Conservation (phyloP, 2,113 vertebrate species). For the Eudyptes chrysolophus region DNA sequence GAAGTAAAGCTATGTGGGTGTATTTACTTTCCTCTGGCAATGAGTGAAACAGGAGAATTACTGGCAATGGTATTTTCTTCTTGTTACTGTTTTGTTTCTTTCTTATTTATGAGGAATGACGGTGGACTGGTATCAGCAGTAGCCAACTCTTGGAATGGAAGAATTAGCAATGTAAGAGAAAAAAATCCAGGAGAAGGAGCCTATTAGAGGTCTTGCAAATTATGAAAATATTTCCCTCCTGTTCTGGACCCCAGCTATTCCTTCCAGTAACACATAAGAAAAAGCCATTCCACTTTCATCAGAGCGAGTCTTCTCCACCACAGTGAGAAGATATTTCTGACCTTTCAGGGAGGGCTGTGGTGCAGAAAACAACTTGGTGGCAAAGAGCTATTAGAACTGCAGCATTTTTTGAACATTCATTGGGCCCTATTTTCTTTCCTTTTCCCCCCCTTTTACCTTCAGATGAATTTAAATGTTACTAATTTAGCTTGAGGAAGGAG, state of each 20-base stretch:
- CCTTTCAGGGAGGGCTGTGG: background rate
- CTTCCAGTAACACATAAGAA: background rate
- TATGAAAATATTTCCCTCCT: background rate
- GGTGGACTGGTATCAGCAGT: background rate
- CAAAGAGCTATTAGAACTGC: background rate
- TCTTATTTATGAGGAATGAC: background rate
- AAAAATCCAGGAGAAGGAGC: background rate
- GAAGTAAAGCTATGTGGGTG: background rate
- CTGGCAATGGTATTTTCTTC: background rate
- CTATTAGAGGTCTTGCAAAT: background rate
- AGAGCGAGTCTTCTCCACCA: background rate
- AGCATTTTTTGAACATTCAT: background rate
- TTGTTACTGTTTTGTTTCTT: background rate
- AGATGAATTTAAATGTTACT: background rate
- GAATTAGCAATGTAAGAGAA: background rate
- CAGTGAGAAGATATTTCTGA: background rate
- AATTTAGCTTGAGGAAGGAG: background rate
- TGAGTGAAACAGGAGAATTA: background rate
- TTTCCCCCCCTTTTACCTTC: rapidly evolving
- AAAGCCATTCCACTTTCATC: background rate
- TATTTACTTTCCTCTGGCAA: background rate
- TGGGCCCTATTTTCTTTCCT: background rate
- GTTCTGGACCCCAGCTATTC: background rate
- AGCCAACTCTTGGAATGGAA: background rate
- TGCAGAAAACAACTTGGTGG: background rate